Evolutionary conservation across 2,888 invertebrate genomes (phyloP), one percentile per base, ranked within the genome.

Genomic region (Nymphalis polychloros): DNA sequence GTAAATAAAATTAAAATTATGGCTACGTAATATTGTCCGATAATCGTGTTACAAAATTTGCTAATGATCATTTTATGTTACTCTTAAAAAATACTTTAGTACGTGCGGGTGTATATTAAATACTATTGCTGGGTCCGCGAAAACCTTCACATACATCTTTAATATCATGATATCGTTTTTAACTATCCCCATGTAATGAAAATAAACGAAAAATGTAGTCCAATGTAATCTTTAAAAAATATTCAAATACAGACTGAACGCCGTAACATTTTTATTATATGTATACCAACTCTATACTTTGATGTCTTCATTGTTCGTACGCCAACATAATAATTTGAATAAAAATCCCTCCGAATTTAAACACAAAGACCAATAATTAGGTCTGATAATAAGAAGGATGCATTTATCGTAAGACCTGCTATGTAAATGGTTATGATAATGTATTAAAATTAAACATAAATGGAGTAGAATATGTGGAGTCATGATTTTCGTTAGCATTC

Each of bases 391-490:
- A 86, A 86, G 83, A 82, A 83, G 79, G 82, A 78, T 81, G 76
- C 81, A 79, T 83, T 84, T 86, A 87, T 85, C 81, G 83, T 81
- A 81, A 85, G 81, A 85, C 80, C 79, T 78, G 81, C 84, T 89
- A 91, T 91, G 90, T 88, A 89, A 90, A 90, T 90, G 83, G 83
- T 83, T 90, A 90, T 91, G 89, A 86, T 90, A 91, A 90, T 90
- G 79, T 84, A 79, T 78, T 79, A 77, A 81, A 84, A 82, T 86
- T 85, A 84, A 86, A 87, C 86, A 85, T 87, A 89, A 91, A 89
- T 90, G 87, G 85, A 86, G 85, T 81, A 83, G 84, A 89, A 85
- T 84, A 83, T 90, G 90, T 84, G 77, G 78, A 89, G 91, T 91
- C 91, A 92, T 84, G 84, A 77, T 77, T 77, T 80, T 81, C 79